Percentiles rank a stretch among this genome's conserved stretches.
Evolutionary conservation across 2,113 vertebrate species (phyloP).

Genomic region (Esox niger): DNA sequence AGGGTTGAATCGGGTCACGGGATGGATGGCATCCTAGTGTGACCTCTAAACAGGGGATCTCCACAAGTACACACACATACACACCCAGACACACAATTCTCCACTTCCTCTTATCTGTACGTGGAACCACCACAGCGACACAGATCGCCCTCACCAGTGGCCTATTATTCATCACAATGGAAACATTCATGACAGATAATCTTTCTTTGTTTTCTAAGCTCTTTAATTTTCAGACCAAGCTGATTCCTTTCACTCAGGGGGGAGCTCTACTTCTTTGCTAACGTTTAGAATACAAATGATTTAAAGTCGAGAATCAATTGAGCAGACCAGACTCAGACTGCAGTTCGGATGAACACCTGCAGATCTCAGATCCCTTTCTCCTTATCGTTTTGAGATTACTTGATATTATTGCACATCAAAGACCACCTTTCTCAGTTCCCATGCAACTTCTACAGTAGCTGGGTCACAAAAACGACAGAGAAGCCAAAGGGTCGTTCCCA

Average conservation of each 20-base stretch:
- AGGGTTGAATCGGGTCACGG: slow-evolving; percentile 15
- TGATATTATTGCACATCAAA: neutral
- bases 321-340: too few relatives aligned
- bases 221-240: too few relatives aligned
- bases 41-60: slow-evolving; percentile 13
- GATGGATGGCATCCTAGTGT: slow-evolving; percentile 13
- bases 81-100: slow-evolving; percentile 6
- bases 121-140: neutral
- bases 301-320: too few relatives aligned
- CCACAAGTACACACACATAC: slow-evolving; percentile 8
- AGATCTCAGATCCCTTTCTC: neutral
- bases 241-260: too few relatives aligned
- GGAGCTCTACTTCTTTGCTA: too few relatives aligned
- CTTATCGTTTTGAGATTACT: neutral
- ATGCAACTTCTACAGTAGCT: neutral
- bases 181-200: too few relatives aligned
- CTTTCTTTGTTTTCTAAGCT: too few relatives aligned
- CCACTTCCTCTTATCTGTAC: slow-evolving; percentile 11
- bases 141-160: neutral
- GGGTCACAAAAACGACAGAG: neutral
- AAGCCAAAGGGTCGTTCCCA: neutral
- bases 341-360: neutral
- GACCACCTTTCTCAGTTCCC: neutral
- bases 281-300: too few relatives aligned
- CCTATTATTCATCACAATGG: neutral